Percentiles rank a stretch among this genome's conserved stretches.
These are phyloP conservation scores for Hirtodrosophila histrioides DNA, from an alignment of 2,888 invertebrate genomes.

Conservation along the genomic window DNA sequence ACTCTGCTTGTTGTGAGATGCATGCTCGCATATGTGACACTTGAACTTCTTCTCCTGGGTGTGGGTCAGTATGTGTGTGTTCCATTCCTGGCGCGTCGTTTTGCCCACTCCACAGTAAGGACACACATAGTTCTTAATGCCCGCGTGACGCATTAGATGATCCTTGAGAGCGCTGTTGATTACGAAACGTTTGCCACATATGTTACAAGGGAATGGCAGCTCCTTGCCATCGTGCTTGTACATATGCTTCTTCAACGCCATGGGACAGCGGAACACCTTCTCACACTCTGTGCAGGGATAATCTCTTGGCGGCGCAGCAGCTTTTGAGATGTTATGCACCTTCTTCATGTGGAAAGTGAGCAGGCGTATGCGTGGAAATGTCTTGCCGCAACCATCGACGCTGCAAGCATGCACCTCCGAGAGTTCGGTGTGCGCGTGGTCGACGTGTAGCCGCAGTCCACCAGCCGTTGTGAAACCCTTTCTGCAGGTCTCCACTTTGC, in stretches of 20 bases:
- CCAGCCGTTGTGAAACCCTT: constrained; percentile 81
- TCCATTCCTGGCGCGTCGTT: constrained; percentile 82
- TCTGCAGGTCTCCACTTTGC: constrained; percentile 75
- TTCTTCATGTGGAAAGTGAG: constrained; percentile 80
- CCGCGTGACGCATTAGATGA: constrained; percentile 82
- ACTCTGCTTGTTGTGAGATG: constrained; percentile 82
- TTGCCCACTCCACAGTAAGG: constrained; percentile 83
- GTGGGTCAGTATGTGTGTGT: constrained; percentile 82
- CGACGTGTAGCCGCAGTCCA: constrained; percentile 77
- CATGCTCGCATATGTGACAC: constrained; percentile 80
- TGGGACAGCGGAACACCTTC: constrained; percentile 81
- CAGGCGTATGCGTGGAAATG: constrained; percentile 79
- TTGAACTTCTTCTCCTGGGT: constrained; percentile 83
- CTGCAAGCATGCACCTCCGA: constrained; percentile 74
- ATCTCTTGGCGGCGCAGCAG: constrained; percentile 71
- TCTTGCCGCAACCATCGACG: constrained; percentile 79
- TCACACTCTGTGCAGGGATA: constrained; percentile 82
- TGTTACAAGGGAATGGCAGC: constrained; percentile 81
- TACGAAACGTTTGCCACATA: constrained; percentile 82
- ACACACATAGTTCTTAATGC: constrained; percentile 83
- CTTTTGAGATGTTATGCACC: constrained; percentile 75
- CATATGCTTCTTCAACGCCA: constrained; percentile 82
- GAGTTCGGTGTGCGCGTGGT: constrained; percentile 80
- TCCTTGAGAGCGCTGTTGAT: constrained; percentile 83
- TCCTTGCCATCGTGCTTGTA: constrained; percentile 82